Evolutionary conservation across 2,888 invertebrate species (phyloP), one percentile per base, ranked within the genome.

Genomic region (Sinohyriopsis cumingii): DNA sequence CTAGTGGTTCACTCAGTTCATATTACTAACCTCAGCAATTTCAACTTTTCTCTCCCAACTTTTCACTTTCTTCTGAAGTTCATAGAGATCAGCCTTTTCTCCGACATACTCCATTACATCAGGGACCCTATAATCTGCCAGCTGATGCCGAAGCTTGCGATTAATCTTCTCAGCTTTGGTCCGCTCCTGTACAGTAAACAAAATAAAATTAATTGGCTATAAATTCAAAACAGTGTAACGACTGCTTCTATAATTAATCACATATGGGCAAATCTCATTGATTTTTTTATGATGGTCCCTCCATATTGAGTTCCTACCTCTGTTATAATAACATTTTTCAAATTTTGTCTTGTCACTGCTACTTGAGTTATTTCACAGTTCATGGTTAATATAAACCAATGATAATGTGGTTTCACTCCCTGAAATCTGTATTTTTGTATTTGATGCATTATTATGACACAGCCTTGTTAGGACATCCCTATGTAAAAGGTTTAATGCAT

Each of bases 31-130:
- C 79, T 88, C 87, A 55, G 90, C 90, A 75, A 90, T 90, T 78
- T 90, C 90, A 19, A 90, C 89, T 79, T 90, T 90, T 64, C 90
- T 80, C 71, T 89, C 89, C 90, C 90, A 90, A 75, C 86, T 89
- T 73, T 86, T 87, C 54, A 89, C 87, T 72, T 89, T 89, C 81
- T 90, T 90, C 78, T 87, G 85, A 6, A 90, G 78, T 75, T 90
- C 89, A 77, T 90, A 89, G 19, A 89, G 76, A 60, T 87, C 84
- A 9, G 89, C 89, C 69, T 88, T 89, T 69, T 89, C 89, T 55
- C 81, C 77, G 6, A 90, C 90, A 77, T 90, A 90, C 55, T 89
- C 89, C 88, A 90, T 89, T 9, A 90, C 90, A 54, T 88, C 89
- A 15, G 90, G 90, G 7, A 90, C 90, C 22, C 84, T 76, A 78